A percentile compares a stretch with the other conserved stretches of the same genome.
These are phyloP conservation scores for Medauroidea extradentata DNA, from an alignment of 1,140 invertebrate species.

Conservation along the genomic window DNA sequence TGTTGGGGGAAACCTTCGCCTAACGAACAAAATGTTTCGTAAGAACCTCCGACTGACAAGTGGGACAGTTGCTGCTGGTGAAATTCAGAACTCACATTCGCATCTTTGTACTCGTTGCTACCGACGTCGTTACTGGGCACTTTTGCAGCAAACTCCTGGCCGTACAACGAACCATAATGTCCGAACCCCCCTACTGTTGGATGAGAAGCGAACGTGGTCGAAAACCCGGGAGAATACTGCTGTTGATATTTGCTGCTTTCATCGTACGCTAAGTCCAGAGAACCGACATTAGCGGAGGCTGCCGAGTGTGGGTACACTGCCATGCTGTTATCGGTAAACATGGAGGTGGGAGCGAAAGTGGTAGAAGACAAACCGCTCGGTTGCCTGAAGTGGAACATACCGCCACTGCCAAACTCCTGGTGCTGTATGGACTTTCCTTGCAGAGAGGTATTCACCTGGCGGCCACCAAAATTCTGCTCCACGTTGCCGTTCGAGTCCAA, in stretches of 20 bases:
- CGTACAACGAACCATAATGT: constrained; percentile 7
- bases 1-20: constrained; percentile 45
- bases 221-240: constrained; percentile 5
- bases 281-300: not conserved
- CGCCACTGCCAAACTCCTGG: constrained; percentile 25
- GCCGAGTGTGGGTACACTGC: too few species aligned
- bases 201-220: not conserved
- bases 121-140: not conserved
- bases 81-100: not conserved
- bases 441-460: constrained; percentile 14
- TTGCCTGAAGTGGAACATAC: constrained; percentile 7
- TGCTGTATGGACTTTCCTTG: constrained; percentile 23
- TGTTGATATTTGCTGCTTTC: constrained; percentile 5
- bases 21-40: constrained; percentile 1
- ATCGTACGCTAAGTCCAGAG: not conserved
- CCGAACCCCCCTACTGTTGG: not conserved
- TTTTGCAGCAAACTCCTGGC: constrained; percentile 7
- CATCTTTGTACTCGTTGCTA: constrained; percentile 1
- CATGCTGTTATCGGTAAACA: too few species aligned
- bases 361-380: not conserved
- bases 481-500: constrained; percentile 40
- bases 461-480: constrained; percentile 36
- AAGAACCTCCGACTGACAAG: not conserved
- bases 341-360: too few species aligned
- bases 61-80: constrained; percentile 1